These are phyloP conservation scores for Anas platyrhynchos DNA, from an alignment of 2,113 vertebrate species.

Conservation along the genomic window DNA sequence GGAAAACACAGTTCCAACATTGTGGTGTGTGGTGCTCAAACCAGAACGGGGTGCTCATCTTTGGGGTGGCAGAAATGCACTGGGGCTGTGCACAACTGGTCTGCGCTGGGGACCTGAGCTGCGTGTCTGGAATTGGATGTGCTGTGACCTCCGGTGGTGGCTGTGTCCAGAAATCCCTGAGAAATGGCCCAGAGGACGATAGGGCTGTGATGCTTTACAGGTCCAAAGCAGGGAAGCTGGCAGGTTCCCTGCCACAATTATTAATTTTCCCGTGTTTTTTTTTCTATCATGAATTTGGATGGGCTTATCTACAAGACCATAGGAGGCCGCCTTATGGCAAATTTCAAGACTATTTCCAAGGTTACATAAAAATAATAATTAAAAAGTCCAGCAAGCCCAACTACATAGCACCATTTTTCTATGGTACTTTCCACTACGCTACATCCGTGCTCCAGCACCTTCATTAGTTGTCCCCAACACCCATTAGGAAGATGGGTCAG, in stretches of 20 bases:
- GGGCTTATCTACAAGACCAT: not conserved
- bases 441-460: not conserved
- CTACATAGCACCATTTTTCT: not conserved
- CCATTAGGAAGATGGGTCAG: not conserved
- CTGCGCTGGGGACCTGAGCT: accelerated
- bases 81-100: accelerated
- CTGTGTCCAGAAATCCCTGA: not conserved
- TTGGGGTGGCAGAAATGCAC: not conserved
- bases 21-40: not conserved
- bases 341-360: not conserved
- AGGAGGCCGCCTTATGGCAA: not conserved
- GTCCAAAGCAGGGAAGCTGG: not conserved
- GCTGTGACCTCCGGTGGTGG: not conserved
- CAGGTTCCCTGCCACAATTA: not conserved
- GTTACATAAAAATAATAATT: not conserved
- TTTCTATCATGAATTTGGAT: not conserved
- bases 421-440: not conserved
- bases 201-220: not conserved
- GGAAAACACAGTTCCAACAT: not conserved
- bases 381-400: not conserved
- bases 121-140: accelerated
- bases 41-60: not conserved
- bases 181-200: not conserved
- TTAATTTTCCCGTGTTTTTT: not conserved
- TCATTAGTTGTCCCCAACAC: constrained; percentile 29